Percentiles rank a stretch among this genome's conserved stretches.
These are phyloP conservation scores for Onthophagus taurus DNA, from an alignment of 1,140 invertebrate genomes.

Conservation along the genomic window DNA sequence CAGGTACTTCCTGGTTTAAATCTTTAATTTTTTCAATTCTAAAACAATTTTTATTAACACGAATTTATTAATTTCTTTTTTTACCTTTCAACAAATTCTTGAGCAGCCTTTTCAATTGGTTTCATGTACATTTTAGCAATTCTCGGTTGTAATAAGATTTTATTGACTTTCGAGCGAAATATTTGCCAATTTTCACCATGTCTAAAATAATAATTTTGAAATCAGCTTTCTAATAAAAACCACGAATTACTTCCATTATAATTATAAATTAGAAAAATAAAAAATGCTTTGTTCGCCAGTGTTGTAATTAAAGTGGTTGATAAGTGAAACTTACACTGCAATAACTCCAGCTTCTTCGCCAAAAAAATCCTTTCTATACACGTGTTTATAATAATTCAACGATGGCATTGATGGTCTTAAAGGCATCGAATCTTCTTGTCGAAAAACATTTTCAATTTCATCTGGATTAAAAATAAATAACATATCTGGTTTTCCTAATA, in stretches of 20 bases:
- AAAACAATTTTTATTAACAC: conserved; percentile 16
- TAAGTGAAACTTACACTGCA: conserved; percentile 65
- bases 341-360: conserved; percentile 71
- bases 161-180: conserved; percentile 71
- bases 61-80: conserved; percentile 3
- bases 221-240: background rate
- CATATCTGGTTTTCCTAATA: conserved; percentile 69
- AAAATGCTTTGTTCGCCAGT: too few species aligned
- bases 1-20: conserved; percentile 52
- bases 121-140: conserved; percentile 65
- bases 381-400: conserved; percentile 70
- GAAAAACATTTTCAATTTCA: conserved; percentile 71
- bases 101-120: conserved; percentile 64
- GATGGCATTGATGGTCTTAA: conserved; percentile 80
- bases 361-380: conserved; percentile 70
- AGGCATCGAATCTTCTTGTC: conserved; percentile 67
- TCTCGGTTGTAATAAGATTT: conserved; percentile 66
- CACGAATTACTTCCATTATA: too few species aligned
- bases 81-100: conserved; percentile 61
- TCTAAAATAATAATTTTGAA: conserved; percentile 34
- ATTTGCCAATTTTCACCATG: conserved; percentile 71
- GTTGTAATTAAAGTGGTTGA: too few species aligned
- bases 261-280: too few species aligned
- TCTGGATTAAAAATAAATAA: conserved; percentile 74
- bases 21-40: conserved; percentile 54